These are phyloP conservation scores for Panthera leo DNA, from an alignment of 2,113 vertebrate genomes.

Conservation along the genomic window DNA sequence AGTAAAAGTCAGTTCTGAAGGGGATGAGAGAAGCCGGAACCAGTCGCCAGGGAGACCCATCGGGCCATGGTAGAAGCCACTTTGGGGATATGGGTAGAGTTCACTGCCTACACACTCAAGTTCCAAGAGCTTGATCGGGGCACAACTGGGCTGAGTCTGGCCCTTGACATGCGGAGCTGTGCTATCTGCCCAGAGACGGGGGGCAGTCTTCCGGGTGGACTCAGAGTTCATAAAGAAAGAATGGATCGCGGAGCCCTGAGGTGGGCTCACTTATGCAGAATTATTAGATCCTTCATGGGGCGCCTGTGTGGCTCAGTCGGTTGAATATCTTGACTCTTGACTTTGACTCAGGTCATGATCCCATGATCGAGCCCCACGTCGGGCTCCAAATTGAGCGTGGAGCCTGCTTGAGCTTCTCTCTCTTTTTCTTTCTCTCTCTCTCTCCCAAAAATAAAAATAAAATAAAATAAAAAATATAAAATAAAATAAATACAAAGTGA, in stretches of 20 bases:
- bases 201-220: neutral
- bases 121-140: neutral
- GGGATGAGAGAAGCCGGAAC: neutral
- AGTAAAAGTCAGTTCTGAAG: neutral
- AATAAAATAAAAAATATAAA: too few species aligned
- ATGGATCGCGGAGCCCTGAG: neutral
- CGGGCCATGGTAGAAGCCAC: neutral
- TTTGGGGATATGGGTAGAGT: accelerated
- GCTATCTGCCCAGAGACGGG: neutral
- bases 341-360: too few species aligned
- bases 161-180: neutral
- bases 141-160: too few species aligned
- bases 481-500: too few species aligned
- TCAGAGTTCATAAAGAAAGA: neutral
- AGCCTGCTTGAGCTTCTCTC: too few species aligned
- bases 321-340: too few species aligned
- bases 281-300: too few species aligned
- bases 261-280: neutral
- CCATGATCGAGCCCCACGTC: too few species aligned
- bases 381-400: too few species aligned
- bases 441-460: too few species aligned
- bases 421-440: too few species aligned
- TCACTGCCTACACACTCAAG: neutral
- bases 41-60: neutral
- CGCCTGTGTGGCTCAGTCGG: too few species aligned